These are phyloP conservation scores for Drosophila suboccidentalis DNA, from an alignment of 2,888 invertebrate genomes.

Conservation along the genomic window DNA sequence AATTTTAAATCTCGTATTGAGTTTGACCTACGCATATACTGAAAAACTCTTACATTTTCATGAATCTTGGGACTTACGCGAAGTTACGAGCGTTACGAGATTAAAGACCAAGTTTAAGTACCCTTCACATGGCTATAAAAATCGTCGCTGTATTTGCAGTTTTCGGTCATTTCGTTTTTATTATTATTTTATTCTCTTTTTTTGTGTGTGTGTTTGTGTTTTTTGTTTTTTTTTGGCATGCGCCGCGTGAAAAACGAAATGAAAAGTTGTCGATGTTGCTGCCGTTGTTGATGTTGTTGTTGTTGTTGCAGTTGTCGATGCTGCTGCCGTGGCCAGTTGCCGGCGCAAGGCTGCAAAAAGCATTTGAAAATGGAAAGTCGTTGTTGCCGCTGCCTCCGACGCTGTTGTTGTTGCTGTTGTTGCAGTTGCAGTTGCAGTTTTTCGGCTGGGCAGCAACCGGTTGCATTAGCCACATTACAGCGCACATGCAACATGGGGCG, in stretches of 20 bases:
- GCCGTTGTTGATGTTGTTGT: slow-evolving; percentile 24
- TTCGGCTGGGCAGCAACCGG: slow-evolving; percentile 72
- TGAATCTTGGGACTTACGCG: background rate
- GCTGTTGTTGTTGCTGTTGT: slow-evolving; percentile 31
- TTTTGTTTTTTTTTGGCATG: slow-evolving; percentile 44
- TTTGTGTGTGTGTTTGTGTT: slow-evolving; percentile 9
- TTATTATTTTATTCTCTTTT: slow-evolving; percentile 28
- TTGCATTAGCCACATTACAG: slow-evolving; percentile 59
- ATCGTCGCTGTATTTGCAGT: slow-evolving; percentile 44
- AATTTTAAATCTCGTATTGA: too few species aligned
- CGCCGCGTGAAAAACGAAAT: slow-evolving; percentile 72
- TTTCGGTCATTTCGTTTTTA: slow-evolving; percentile 37
- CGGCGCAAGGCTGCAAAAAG: slow-evolving; percentile 63
- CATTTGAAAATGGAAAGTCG: slow-evolving; percentile 83
- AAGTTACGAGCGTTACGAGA: slow-evolving; percentile 15
- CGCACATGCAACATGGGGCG: slow-evolving; percentile 52
- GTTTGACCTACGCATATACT: too few species aligned
- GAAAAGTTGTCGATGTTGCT: slow-evolving; percentile 71
- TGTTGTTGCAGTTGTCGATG: slow-evolving; percentile 25
- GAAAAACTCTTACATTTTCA: too few species aligned
- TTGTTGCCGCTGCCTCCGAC: slow-evolving; percentile 45
- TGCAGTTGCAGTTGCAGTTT: slow-evolving; percentile 39
- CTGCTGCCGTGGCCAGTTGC: slow-evolving; percentile 42
- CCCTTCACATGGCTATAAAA: slow-evolving; percentile 17
- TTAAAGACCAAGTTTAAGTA: slow-evolving; percentile 26